Conservation (phyloP, 1,140 invertebrate genomes). For the Neodiprion virginianus region DNA sequence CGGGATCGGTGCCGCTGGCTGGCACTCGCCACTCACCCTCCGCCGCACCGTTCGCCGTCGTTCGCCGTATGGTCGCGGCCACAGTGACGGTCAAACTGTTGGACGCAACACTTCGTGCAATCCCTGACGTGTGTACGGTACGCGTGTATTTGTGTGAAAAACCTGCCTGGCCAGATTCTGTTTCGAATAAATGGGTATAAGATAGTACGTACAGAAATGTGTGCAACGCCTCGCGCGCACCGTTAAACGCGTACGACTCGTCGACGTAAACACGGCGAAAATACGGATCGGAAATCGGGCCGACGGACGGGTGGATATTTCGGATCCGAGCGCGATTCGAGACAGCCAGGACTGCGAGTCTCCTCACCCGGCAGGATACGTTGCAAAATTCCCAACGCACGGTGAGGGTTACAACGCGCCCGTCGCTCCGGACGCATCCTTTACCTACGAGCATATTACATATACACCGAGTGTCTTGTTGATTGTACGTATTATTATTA, state of each 20-base stretch:
- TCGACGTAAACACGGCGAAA: not conserved
- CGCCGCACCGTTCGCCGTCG: slow-evolving; percentile 10
- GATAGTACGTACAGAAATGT: not conserved
- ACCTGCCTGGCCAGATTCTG: slow-evolving; percentile 13
- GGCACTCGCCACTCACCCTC: slow-evolving; percentile 14
- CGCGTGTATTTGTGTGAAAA: slow-evolving; percentile 14
- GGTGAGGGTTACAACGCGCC: not conserved
- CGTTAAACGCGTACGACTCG: not conserved
- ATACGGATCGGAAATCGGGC: slow-evolving; percentile 4
- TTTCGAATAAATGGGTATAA: not conserved
- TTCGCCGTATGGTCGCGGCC: slow-evolving; percentile 25
- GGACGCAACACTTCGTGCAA: slow-evolving; percentile 29
- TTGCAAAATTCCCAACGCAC: not conserved
- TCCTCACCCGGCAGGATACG: not conserved
- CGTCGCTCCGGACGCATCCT: not conserved
- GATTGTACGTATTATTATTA: slow-evolving; percentile 17
- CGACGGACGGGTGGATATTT: not conserved
- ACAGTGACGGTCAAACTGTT: slow-evolving; percentile 44
- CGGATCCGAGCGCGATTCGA: not conserved
- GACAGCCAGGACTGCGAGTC: not conserved
- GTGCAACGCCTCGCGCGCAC: not conserved
- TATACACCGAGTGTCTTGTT: not conserved
- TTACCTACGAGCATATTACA: not conserved
- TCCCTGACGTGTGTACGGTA: not conserved
- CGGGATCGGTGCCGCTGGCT: slow-evolving; percentile 27